phyloP scores from a whole-genome alignment of 2,797 vertebrate species.

The Poecilia picta region DNA sequence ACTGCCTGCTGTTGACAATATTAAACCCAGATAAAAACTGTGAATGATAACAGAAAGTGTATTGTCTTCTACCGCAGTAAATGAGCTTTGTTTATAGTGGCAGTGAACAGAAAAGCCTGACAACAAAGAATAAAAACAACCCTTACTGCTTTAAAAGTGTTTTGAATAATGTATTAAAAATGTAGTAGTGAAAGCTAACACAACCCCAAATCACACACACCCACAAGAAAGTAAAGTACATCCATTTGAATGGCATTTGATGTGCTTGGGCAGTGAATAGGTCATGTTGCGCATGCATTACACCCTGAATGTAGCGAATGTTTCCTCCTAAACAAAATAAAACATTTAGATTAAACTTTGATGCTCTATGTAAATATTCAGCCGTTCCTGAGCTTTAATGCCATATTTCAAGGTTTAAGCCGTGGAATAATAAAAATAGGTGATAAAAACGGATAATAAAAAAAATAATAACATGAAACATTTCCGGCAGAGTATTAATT shows the following conservation, averaged over 20 bases:
- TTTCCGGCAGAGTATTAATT: constrained; percentile 44
- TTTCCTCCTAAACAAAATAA: constrained; percentile 14
- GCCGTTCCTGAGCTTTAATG: constrained; percentile 18
- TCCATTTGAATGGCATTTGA: constrained; percentile 37
- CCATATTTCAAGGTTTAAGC: constrained; percentile 4
- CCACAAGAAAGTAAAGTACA: constrained; percentile 26
- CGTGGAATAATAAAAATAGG: constrained; percentile 30
- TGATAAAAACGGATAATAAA: not conserved
- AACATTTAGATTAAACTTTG: constrained; percentile 21
- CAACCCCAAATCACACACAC: constrained; percentile 26
- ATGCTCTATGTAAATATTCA: constrained; percentile 22
- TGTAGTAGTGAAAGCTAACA: constrained; percentile 56
- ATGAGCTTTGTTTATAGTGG: constrained; percentile 19
- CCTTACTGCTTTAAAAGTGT: constrained; percentile 31
- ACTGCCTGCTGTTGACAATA: constrained; percentile 20
- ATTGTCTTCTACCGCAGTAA: constrained; percentile 43
- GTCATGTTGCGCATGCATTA: constrained; percentile 38
- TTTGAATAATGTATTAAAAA: constrained; percentile 72
- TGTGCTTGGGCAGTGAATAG: constrained; percentile 24
- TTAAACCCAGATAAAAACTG: constrained; percentile 26
- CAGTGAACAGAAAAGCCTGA: constrained; percentile 20
- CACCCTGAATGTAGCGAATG: constrained; percentile 25
- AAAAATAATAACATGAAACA: constrained; percentile 2
- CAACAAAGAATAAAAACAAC: constrained; percentile 48
- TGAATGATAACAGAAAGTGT: constrained; percentile 30